Percentiles rank a stretch among this genome's conserved stretches.
These are phyloP conservation scores for Helicoverpa assulta DNA, from an alignment of 2,888 invertebrate species.

Conservation along the genomic window DNA sequence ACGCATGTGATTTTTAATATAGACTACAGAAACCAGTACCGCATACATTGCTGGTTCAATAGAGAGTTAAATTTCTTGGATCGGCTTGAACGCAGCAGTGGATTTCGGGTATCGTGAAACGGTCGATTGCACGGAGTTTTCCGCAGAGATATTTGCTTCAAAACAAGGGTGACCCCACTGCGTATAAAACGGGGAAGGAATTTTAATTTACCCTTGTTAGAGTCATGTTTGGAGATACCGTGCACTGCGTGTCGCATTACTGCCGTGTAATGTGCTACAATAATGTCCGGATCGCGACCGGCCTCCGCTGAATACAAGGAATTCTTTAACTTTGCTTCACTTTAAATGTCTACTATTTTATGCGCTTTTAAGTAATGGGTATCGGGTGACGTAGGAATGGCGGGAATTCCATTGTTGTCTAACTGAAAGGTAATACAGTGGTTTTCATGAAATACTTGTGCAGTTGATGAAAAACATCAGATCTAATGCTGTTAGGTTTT, in stretches of 20 bases:
- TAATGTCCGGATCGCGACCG: conserved; percentile 60
- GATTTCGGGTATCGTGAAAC: not conserved
- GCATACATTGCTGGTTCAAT: conserved; percentile 27
- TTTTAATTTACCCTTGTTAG: conserved; percentile 87
- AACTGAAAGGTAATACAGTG: not conserved
- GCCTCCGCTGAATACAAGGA: conserved; percentile 44
- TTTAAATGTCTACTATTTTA: conserved; percentile 46
- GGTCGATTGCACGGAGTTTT: conserved; percentile 18
- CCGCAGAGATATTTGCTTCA: conserved; percentile 50
- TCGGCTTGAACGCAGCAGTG: conserved; percentile 11
- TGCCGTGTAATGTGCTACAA: conserved; percentile 64
- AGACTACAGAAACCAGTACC: not conserved
- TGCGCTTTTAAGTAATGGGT: conserved; percentile 39
- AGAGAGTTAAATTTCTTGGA: too few relatives aligned
- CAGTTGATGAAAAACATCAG: conserved; percentile 1
- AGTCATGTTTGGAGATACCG: conserved; percentile 68
- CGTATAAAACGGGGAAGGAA: conserved; percentile 78
- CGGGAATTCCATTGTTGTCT: conserved; percentile 7
- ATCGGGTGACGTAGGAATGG: conserved; percentile 29
- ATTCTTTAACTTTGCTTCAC: conserved; percentile 57
- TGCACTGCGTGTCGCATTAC: conserved; percentile 61
- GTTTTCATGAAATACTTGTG: too few relatives aligned
- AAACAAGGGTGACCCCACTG: conserved; percentile 71
- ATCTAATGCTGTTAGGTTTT: not conserved
- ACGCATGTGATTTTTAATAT: conserved; percentile 40